Evolutionary conservation across 1,140 invertebrate species (phyloP), one percentile per base, ranked within the genome.

Genomic region (Scaptomyza pallida): DNA sequence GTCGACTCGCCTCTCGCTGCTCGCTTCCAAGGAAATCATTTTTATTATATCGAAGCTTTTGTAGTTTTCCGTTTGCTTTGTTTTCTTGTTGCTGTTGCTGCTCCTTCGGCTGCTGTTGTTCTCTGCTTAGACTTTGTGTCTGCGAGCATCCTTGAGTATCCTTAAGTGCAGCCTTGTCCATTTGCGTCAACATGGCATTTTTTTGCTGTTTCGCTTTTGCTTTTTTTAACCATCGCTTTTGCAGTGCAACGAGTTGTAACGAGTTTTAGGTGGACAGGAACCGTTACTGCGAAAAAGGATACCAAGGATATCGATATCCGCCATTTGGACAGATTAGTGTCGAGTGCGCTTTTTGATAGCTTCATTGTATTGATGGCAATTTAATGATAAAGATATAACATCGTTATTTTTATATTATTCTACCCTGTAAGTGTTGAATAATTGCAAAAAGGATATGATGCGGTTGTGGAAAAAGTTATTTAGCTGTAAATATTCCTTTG

Each of bases 21-120:
- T 19, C 19, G 51, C 45, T 81, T 67, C 52, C 48, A 17, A 88
- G 82, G 82, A 88, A 88, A 88, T 88, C 82, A 88, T 88, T 88
- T 88, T 80, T 88, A 86, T 88, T 88, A 80, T 88, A 88, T 88
- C 78, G 82, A 75, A 88, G 85, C 83, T 88, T 82, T 88, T 78
- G 78, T 75, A 69, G 82, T 70, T 88, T 55, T 82, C 82, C 82
- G 65, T 67, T 72, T 47, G 41, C 71, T 73, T 69, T 75, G 54
- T 63, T 63, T 37, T n/a, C 40, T 81, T 63, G 72, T 45, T 47
- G 17, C 33, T 47, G 43, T 43, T 41, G 21, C 16, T 12, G 5
- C 16, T 44, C 3, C 0, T 23, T 4, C 23, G 47, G 63, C 37
- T 41, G 6, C n/a, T 12, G 16, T 23, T 59, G 56, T 43, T 47